Conservation (phyloP, 2,797 vertebrate species). For the Alfaro cultratus region DNA sequence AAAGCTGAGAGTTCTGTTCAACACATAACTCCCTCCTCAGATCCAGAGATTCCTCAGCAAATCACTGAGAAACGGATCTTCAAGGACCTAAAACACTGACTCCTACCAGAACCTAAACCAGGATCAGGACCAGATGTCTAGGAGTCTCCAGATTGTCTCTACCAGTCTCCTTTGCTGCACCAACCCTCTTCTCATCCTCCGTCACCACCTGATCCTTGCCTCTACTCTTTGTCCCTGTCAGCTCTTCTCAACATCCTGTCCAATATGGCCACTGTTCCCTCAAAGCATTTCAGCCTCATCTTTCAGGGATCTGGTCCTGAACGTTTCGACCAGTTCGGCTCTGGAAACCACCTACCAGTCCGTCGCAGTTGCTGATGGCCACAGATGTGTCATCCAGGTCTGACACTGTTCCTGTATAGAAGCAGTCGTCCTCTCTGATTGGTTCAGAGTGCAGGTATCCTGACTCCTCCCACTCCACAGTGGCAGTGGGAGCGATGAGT, state of each 20-base stretch:
- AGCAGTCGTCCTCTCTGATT: slow-evolving; percentile 82
- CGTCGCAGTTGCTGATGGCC: slow-evolving; percentile 95
- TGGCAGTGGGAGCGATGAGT: slow-evolving; percentile 89
- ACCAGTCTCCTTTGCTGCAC: neutral
- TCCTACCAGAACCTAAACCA: neutral
- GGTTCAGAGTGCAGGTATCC: slow-evolving; percentile 75
- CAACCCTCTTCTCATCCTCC: neutral
- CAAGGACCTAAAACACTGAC: no score
- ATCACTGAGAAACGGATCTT: no score
- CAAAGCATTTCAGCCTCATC: neutral
- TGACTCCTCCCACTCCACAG: slow-evolving; percentile 86
- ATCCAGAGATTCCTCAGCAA: no score
- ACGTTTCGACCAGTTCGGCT: neutral
- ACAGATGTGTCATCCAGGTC: slow-evolving; percentile 87
- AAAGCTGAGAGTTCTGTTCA: no score
- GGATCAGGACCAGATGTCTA: neutral
- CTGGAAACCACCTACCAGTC: slow-evolving; percentile 83
- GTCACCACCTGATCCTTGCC: no score
- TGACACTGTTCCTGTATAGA: slow-evolving; percentile 90
- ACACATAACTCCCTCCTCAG: no score
- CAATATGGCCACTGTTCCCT: neutral
- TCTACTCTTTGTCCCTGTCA: neutral
- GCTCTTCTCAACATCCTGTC: neutral
- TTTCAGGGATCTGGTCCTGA: neutral
- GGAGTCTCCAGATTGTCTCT: neutral